phyloP scores from a whole-genome alignment of 2,797 vertebrate genomes.

The Cichlasoma orientale region DNA sequence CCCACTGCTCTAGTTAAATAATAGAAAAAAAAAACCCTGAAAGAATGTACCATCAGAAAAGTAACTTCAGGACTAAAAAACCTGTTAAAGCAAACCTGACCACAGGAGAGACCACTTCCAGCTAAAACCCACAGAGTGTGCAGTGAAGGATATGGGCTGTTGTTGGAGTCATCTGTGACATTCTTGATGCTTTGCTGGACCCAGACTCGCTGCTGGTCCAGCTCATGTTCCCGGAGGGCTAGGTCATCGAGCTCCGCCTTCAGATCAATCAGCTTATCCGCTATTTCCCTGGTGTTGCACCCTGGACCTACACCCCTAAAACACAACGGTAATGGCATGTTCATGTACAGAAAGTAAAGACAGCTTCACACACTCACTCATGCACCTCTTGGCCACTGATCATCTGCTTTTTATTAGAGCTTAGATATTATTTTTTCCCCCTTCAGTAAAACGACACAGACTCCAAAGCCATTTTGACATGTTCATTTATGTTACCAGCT shows the following conservation, averaged over 20 bases:
- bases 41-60: not conserved
- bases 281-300: constrained; percentile 97
- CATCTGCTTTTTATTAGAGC: not conserved
- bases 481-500: no score
- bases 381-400: not conserved
- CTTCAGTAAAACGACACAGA: not conserved
- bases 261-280: constrained; percentile 96
- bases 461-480: not conserved
- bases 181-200: constrained; percentile 99
- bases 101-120: not conserved
- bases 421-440: not conserved
- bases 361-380: not conserved
- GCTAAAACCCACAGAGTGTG: not conserved
- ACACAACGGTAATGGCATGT: constrained; percentile 23
- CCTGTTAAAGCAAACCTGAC: not conserved
- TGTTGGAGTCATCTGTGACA: constrained; percentile 95
- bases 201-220: constrained; percentile 98
- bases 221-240: constrained; percentile 90
- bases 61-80: not conserved
- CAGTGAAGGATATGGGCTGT: constrained; percentile 95
- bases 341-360: not conserved
- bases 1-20: not conserved
- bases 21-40: not conserved
- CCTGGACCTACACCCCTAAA: constrained; percentile 95
- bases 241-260: constrained; percentile 96